Evolutionary conservation across 2,113 vertebrate species (phyloP).

Genomic region (Limnothrissa miodon): DNA sequence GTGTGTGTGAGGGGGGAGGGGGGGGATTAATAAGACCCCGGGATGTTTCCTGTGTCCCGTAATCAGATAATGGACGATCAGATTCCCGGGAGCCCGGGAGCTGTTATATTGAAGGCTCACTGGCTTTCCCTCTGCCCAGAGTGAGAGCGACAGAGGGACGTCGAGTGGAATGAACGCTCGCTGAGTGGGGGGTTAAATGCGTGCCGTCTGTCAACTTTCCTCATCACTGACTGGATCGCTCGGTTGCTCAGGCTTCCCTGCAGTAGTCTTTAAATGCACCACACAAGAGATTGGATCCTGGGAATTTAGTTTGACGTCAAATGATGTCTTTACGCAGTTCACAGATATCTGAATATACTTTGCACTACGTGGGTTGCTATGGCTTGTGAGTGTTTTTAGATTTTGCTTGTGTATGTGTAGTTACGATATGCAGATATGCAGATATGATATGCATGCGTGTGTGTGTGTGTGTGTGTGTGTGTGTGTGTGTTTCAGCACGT

Average conservation of each 20-base stretch:
- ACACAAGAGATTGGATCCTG: neutral
- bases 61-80: conserved; percentile 52
- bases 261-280: neutral
- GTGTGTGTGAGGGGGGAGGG: too few species aligned
- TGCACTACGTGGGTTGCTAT: neutral
- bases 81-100: conserved; percentile 48
- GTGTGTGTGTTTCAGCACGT: conserved; percentile 58
- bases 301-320: neutral
- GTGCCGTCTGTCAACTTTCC: neutral
- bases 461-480: neutral
- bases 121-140: neutral
- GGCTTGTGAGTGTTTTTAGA: neutral
- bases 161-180: neutral
- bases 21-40: conserved; percentile 45
- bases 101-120: conserved; percentile 28
- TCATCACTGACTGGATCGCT: neutral
- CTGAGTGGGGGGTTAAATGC: neutral
- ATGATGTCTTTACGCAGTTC: neutral
- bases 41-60: conserved; percentile 58
- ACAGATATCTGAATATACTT: neutral
- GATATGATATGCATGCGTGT: neutral
- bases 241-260: neutral
- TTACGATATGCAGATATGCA: neutral
- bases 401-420: neutral
- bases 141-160: neutral